Conservation (phyloP, 2,888 invertebrate species). For the Apamea epomidion region DNA sequence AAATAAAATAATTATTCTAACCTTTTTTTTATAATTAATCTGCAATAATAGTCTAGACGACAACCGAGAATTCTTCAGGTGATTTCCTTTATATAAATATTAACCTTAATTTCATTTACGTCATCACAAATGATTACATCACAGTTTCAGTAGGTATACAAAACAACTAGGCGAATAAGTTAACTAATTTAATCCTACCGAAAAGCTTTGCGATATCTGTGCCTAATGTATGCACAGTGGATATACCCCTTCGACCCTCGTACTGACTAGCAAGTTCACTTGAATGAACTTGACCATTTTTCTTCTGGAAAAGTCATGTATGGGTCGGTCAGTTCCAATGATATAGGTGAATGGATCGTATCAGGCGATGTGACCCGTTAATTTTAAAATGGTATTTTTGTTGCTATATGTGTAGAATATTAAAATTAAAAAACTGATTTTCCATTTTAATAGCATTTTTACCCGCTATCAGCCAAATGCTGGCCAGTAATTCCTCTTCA, state of each 20-base stretch:
- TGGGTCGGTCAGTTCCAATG: background rate
- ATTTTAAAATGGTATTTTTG: background rate
- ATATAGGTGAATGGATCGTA: background rate
- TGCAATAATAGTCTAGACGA: background rate
- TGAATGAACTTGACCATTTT: constrained; percentile 24
- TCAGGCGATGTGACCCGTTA: too few species aligned
- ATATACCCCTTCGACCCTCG: constrained; percentile 79
- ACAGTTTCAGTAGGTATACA: constrained; percentile 63
- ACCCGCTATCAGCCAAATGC: too few species aligned
- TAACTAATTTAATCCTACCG: constrained; percentile 87
- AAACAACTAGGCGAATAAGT: constrained; percentile 82
- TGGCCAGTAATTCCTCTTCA: too few species aligned
- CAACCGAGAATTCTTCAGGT: background rate
- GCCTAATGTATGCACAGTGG: constrained; percentile 88
- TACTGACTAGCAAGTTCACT: constrained; percentile 65
- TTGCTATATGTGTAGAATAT: too few species aligned
- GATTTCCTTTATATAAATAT: background rate
- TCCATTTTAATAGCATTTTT: background rate
- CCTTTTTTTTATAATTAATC: background rate
- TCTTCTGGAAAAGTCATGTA: background rate
- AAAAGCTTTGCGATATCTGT: constrained; percentile 89
- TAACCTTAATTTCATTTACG: background rate
- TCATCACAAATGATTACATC: constrained; percentile 29
- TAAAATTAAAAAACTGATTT: too few species aligned
- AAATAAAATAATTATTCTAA: background rate